Evolutionary conservation across 2,888 invertebrate species (phyloP).

Genomic region (Amorpha juglandis): DNA sequence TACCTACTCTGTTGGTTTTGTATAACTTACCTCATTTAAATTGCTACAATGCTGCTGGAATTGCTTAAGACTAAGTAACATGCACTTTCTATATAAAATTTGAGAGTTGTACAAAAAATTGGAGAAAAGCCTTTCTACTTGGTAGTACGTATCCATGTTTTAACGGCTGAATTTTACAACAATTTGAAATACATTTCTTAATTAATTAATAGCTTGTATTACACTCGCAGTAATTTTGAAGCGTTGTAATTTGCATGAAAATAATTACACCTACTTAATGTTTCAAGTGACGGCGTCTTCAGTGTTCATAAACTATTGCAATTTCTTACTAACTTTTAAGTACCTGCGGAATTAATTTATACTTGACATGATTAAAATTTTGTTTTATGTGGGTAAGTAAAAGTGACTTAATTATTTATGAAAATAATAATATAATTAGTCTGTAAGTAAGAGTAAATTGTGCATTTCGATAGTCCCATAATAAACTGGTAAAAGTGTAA

Average conservation of each 20-base stretch:
- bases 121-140: too few species aligned
- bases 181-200: constrained; percentile 7
- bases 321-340: constrained; percentile 6
- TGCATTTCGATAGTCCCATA: neutral
- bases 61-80: too few species aligned
- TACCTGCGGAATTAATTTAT: constrained; percentile 16
- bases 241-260: constrained; percentile 8
- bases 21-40: too few species aligned
- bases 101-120: too few species aligned
- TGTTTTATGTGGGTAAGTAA: constrained; percentile 10
- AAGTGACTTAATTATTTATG: constrained; percentile 3
- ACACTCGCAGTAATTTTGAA: constrained; percentile 5
- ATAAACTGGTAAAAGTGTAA: too few species aligned
- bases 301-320: constrained; percentile 3
- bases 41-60: too few species aligned
- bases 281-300: constrained; percentile 2
- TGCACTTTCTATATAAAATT: too few species aligned
- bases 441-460: neutral
- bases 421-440: neutral
- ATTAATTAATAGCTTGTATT: constrained; percentile 23
- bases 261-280: constrained; percentile 9
- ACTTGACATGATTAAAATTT: constrained; percentile 14
- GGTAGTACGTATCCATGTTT: neutral
- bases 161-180: neutral
- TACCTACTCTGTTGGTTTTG: too few species aligned